Evolutionary conservation across 2,113 vertebrate species (phyloP).

Genomic region (Phalacrocorax brasilianus): DNA sequence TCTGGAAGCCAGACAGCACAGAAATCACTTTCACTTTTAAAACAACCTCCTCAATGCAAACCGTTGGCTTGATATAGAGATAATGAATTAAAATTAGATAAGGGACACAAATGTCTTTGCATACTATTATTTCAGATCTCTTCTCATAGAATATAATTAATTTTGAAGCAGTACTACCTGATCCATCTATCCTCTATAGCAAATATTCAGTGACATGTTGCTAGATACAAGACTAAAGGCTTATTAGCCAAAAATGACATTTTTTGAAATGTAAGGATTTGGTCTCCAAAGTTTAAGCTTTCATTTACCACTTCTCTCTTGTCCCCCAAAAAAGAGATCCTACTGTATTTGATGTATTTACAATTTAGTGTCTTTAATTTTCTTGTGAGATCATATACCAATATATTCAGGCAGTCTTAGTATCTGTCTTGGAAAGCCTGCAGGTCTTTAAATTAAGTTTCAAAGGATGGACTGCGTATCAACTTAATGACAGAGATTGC

Average conservation of each 20-base stretch:
- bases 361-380: background rate
- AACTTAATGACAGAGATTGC: background rate
- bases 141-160: background rate
- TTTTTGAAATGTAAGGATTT: background rate
- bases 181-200: background rate
- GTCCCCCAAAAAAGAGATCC: background rate
- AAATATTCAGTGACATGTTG: background rate
- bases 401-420: background rate
- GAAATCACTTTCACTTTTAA: background rate
- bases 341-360: background rate
- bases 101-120: background rate
- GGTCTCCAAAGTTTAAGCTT: background rate
- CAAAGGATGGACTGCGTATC: background rate
- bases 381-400: background rate
- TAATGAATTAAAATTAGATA: background rate
- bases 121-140: background rate
- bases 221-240: background rate
- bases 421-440: background rate
- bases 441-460: background rate
- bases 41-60: background rate
- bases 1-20: background rate
- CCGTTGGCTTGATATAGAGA: background rate
- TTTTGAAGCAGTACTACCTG: background rate
- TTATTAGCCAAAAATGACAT: background rate
- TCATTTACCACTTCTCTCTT: background rate